Evolutionary conservation across 2,797 vertebrate genomes (phyloP), one percentile per base, ranked within the genome.

Genomic region (Mus spretus): DNA sequence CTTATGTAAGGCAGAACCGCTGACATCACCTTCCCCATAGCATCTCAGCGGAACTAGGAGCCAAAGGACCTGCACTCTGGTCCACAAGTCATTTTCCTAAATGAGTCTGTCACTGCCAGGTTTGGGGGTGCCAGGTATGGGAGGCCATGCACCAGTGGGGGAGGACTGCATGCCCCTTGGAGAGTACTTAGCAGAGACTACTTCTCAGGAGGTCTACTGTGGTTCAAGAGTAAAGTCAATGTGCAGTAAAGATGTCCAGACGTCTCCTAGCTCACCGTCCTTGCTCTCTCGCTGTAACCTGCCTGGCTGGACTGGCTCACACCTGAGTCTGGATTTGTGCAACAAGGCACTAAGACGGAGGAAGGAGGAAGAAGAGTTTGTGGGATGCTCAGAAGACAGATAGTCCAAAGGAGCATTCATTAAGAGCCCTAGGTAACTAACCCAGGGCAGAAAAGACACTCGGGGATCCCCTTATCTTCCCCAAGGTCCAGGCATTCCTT

Each of bases 1-100:
- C 98, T 98, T 98, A 98, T 95, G 97, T 98, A 98, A 99, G 98
- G 93, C 98, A 92, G 95, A 98, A 97, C 86, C 98, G 97, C 98
- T 98, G 98, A 98, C 98, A 99, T 98, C 98, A 98, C 98, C 98
- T 98, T 97, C 28, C 89, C 88, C 53, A 28, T 93, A 97, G 92
- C 91, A 40, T 81, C 77, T 90, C 95, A 95, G 95, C 92, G 19
- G 15, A 82, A 96, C 90, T 85, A 86, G 84, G 93, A 90, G 79
- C 91, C 96, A 80, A 83, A 86, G 72, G 90, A 96, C 91, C 44
- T 0, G 77, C 12, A 91, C 40, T 70, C 83, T 92, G 57, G 84
- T 88, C 94, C 78, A 88, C 81, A 74, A 22, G 34, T 89, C n/a
- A 1, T 2, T 89, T 83, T 74, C 84, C 81, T 94, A 85, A 88